Evolutionary conservation across 2,888 invertebrate genomes (phyloP), one percentile per base, ranked within the genome.

Genomic region (Dioctria linearis): DNA sequence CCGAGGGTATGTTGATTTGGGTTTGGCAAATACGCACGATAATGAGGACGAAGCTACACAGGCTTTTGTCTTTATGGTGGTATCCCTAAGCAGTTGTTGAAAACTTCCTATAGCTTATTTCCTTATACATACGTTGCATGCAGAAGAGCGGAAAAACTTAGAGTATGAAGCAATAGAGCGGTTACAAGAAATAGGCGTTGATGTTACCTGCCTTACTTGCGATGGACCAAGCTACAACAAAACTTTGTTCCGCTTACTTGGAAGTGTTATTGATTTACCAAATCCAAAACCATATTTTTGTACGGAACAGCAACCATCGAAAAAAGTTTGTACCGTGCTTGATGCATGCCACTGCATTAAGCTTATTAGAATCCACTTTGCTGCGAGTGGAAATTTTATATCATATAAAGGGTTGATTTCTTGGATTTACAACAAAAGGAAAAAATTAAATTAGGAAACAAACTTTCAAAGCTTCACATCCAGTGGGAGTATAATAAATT

Each of bases 161-260:
- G 54, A 3, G 11, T n/a, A 11, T 11, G 6, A 54, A 4, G 54
- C 54, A 54, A 54, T 54, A 54, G 11, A 8, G 8, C 54, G 54
- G 11, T n/a, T 54, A n/a, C 54, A 54, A 11, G 54, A 8, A 11
- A 54, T 54, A 54, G 11, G 11, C 11, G 6, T 54, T 54, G 11
- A 54, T 6, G 11, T 54, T 11, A 3, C 11, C 11, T 54, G 54
- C 11, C 54, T n/a, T 11, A 54, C 54, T 54, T 54, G 54, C 54
- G 54, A 54, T 54, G 54, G 54, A 8, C 54, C 54, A 54, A 54
- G 11, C n/a, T 54, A 54, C 11, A 54, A 54, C 54, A 54, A 54
- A 11, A 11, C 54, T 54, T 11, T 54, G 54, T 54, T 54, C 54
- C 54, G 54, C 11, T 54, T 54, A 54, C 54, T 54, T 4, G 54